Evolutionary conservation across 2,113 vertebrate species (phyloP), one percentile per base, ranked within the genome.

Genomic region (Sebastes fasciatus): DNA sequence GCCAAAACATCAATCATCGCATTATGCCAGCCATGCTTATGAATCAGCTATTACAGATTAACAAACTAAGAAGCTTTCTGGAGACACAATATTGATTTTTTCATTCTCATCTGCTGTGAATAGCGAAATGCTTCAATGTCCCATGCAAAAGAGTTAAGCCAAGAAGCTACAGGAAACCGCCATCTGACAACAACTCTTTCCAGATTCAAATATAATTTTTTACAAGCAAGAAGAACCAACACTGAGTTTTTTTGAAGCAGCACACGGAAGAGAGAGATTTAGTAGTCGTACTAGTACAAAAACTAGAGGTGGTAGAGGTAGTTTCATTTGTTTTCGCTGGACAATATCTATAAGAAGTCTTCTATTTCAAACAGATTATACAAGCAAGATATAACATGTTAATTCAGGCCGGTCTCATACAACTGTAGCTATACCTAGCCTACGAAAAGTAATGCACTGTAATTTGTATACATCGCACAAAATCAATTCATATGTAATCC

Each of bases 1-100:
- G 91, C 83, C 88, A 88, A 81, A 89, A 82, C 77, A 74, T 86
- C 84, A 86, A 80, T 90, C 83, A 83, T 69, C 6, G 57, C 80
- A 77, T 86, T 71, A 83, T 64, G 66, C 54, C 69, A 75, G 55
- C 64, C 65, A 43, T 69, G 70, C 64, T 73, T 74, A 69, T 86
- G 70, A 84, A 79, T 88, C 64, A 61, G 78, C 26, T 80, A 79
- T 74, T 26, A 66, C 79, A 84, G 90, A 87, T 90, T 86, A 91
- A 74, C 75, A 77, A 81, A 80, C 17, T 87, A 87, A 89, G 85
- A 82, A 79, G 80, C 83, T 87, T 83, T 57, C 4, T 1, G 74
- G 34, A 74, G 58, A 10, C 62, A 70, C 58, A 73, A 70, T 87
- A 86, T 88, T 83, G 13, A 82, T 76, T 84, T 85, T 77, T 5